phyloP scores from a whole-genome alignment of 2,797 vertebrate genomes.

The Poeciliopsis presidionis region DNA sequence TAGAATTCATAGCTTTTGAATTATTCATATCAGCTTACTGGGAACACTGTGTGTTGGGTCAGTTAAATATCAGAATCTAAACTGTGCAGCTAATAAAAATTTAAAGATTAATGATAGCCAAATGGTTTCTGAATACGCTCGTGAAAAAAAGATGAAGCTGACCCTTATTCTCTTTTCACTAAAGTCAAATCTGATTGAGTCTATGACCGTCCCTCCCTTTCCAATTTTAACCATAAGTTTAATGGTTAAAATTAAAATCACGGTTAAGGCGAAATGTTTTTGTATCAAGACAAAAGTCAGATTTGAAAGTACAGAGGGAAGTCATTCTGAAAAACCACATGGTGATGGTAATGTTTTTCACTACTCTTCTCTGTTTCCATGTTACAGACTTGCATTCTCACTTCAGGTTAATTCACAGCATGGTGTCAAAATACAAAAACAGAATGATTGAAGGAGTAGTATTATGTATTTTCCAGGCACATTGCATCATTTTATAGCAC shows the following conservation, averaged over 20 bases:
- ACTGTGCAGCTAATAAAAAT: conserved; percentile 20
- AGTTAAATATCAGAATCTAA: conserved; percentile 34
- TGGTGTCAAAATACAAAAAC: neutral
- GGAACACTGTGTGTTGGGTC: conserved; percentile 28
- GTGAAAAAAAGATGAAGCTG: conserved; percentile 30
- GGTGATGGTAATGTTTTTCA: neutral
- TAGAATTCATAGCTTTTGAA: conserved; percentile 53
- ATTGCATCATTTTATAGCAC: no score
- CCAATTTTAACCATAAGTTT: no score
- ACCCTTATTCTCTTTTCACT: conserved; percentile 36
- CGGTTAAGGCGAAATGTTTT: neutral
- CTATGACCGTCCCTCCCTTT: neutral
- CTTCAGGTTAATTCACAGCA: neutral
- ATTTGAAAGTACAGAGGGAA: neutral
- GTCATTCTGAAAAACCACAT: neutral
- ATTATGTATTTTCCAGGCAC: no score
- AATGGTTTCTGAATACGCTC: conserved; percentile 22
- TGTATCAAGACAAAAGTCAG: neutral
- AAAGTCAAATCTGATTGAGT: conserved; percentile 21
- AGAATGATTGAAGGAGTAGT: neutral
- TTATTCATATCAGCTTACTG: conserved; percentile 51
- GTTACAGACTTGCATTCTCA: neutral
- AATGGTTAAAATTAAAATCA: no score
- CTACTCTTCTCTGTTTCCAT: conserved; percentile 3
- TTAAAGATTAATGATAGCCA: conserved; percentile 32